Evolutionary conservation across 2,797 vertebrate species (phyloP).

Genomic region (Cirrhinus molitorella): DNA sequence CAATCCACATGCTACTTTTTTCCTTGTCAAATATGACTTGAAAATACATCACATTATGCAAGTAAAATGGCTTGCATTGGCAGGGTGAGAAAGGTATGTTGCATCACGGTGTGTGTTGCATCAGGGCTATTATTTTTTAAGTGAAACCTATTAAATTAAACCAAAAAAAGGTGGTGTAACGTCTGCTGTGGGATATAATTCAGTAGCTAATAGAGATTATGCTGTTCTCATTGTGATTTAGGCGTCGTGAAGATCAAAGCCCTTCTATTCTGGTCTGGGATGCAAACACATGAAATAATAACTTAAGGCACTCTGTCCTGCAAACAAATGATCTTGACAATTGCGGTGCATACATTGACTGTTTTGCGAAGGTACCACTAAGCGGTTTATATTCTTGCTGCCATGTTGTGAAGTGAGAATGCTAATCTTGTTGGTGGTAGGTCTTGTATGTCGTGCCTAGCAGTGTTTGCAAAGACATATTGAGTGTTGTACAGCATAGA

Average conservation of each 20-base stretch:
- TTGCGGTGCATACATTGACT: background rate
- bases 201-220: background rate
- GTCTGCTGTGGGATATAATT: background rate
- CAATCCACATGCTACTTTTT: too few relatives aligned
- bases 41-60: background rate
- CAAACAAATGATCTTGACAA: background rate
- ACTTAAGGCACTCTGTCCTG: background rate
- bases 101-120: background rate
- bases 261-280: background rate
- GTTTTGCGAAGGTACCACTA: background rate
- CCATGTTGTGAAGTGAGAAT: background rate
- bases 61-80: background rate
- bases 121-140: background rate
- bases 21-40: background rate
- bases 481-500: conserved; percentile 7
- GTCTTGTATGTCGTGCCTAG: background rate
- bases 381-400: background rate
- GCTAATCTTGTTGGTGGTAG: conserved; percentile 8
- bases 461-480: conserved; percentile 6
- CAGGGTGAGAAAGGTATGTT: background rate
- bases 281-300: background rate
- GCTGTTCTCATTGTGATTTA: background rate
- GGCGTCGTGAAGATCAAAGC: background rate
- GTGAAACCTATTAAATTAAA: background rate
- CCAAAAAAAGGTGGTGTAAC: background rate